Percentiles rank a stretch among this genome's conserved stretches.
Conservation (phyloP, 2,797 vertebrate genomes). For the Holocentrus rufus region DNA sequence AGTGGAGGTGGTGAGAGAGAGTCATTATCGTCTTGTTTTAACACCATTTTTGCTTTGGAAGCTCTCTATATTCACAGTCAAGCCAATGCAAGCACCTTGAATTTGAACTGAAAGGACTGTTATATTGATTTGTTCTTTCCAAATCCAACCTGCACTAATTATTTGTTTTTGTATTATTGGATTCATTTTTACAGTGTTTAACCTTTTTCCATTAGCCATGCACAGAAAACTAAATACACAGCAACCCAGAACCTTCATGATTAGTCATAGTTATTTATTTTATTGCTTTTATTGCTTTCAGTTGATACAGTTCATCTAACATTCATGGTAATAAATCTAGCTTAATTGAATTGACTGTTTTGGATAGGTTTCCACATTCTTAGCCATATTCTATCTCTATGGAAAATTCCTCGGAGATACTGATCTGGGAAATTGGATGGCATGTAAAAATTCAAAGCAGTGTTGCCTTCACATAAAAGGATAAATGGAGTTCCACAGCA, state of each 20-base stretch:
- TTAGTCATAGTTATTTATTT: too few species aligned
- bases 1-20: constrained; percentile 11
- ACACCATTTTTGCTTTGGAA: constrained; percentile 31
- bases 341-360: background rate
- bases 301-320: too few species aligned
- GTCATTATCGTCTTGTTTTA: constrained; percentile 19
- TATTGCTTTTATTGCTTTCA: too few species aligned
- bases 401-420: background rate
- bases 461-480: constrained; percentile 11
- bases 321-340: background rate
- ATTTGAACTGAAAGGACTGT: constrained; percentile 15
- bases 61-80: constrained; percentile 15
- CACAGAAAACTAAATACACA: too few species aligned
- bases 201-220: constrained; percentile 1
- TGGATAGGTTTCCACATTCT: background rate
- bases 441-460: constrained; percentile 8
- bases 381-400: background rate
- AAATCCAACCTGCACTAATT: background rate
- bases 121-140: background rate
- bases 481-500: constrained; percentile 2
- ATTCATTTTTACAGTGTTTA: constrained; percentile 20
- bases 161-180: constrained; percentile 15
- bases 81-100: constrained; percentile 1
- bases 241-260: too few species aligned
- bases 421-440: constrained; percentile 25